phyloP scores from a whole-genome alignment of 2,113 vertebrate genomes.

The Neopipo cinnamomea region DNA sequence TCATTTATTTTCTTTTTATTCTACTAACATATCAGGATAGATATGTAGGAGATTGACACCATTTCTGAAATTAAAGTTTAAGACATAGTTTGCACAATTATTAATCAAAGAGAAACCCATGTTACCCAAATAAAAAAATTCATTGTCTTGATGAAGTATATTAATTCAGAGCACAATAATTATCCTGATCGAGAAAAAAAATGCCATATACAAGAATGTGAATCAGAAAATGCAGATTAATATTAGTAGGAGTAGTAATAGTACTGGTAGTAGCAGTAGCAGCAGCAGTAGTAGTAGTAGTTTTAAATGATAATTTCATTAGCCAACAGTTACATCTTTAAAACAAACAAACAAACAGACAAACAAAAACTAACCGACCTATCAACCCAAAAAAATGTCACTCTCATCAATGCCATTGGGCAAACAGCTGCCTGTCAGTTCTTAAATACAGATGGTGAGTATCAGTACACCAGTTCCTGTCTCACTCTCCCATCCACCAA shows the following conservation, averaged over 20 bases:
- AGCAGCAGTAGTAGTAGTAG: background rate
- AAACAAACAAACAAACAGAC: background rate
- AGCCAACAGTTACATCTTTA: background rate
- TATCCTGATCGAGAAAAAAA: background rate
- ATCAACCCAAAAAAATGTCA: background rate
- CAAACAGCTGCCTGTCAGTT: background rate
- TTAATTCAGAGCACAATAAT: background rate
- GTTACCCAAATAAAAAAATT: background rate
- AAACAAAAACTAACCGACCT: background rate
- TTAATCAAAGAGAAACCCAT: background rate
- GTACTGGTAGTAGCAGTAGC: background rate
- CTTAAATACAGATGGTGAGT: background rate
- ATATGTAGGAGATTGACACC: background rate
- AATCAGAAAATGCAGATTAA: background rate
- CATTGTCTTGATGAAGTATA: background rate
- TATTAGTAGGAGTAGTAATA: background rate
- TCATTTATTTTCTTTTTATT: background rate
- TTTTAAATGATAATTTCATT: background rate
- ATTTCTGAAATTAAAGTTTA: background rate
- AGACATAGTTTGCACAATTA: background rate
- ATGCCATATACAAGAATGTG: background rate
- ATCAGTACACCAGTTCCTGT: background rate
- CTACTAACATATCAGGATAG: background rate
- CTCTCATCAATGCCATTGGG: fast-evolving
- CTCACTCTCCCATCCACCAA: background rate